Conservation (phyloP, 2,888 invertebrate species). For the Gordius sp. region DNA sequence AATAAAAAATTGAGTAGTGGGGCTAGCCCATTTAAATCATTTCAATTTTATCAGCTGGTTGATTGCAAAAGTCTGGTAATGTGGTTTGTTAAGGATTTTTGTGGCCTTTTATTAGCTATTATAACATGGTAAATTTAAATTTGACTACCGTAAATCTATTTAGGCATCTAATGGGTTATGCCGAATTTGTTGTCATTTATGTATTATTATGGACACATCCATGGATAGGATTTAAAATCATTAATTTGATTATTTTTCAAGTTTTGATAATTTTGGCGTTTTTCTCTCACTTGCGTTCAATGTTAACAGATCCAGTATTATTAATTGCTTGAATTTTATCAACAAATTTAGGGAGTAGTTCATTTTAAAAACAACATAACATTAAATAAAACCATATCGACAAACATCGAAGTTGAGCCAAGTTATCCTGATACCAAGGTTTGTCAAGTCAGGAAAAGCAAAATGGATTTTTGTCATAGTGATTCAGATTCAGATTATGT, state of each 20-base stretch:
- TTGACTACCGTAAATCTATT: too few species aligned
- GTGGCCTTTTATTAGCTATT: not conserved
- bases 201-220: constrained; percentile 6
- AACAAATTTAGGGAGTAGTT: too few species aligned
- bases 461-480: not conserved
- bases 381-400: too few species aligned
- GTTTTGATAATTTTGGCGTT: not conserved
- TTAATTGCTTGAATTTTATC: not conserved
- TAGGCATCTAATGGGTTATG: not conserved
- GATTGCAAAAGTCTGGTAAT: too few species aligned
- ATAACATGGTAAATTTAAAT: constrained; percentile 6
- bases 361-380: too few species aligned
- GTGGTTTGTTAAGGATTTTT: constrained; percentile 14
- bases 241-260: not conserved
- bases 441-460: not conserved
- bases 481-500: not conserved
- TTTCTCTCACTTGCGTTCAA: not conserved
- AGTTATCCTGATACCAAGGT: too few species aligned
- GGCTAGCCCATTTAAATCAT: too few species aligned
- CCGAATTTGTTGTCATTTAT: constrained; percentile 7
- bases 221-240: constrained; percentile 1
- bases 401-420: too few species aligned
- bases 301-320: constrained; percentile 14
- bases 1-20: too few species aligned
- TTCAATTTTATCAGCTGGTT: too few species aligned